phyloP scores from a whole-genome alignment of 2,113 vertebrate genomes.

The Otolemur garnettii region DNA sequence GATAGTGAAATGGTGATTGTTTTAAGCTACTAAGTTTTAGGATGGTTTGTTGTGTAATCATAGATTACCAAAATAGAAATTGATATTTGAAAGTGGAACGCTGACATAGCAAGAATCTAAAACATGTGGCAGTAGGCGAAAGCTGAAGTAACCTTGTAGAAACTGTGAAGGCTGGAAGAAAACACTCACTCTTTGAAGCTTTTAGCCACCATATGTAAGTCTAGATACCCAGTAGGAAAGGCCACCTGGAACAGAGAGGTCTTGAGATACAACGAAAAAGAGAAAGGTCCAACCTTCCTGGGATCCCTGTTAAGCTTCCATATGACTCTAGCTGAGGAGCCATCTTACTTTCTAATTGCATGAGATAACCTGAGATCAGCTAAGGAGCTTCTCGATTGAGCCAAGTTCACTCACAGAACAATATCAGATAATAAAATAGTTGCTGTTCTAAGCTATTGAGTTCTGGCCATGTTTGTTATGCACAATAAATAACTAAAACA shows the following conservation, averaged over 20 bases:
- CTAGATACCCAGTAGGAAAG: neutral
- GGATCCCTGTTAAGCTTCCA: neutral
- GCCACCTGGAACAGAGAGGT: neutral
- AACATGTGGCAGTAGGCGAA: neutral
- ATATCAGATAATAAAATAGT: neutral
- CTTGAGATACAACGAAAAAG: neutral
- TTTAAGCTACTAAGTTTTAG: neutral
- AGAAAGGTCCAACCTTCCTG: neutral
- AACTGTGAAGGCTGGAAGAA: neutral
- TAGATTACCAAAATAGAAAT: conserved; percentile 21
- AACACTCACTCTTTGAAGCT: neutral
- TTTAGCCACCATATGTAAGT: neutral
- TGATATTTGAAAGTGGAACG: neutral
- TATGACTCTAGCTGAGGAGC: neutral
- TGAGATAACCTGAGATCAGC: neutral
- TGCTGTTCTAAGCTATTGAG: neutral
- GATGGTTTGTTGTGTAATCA: neutral
- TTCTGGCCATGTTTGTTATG: neutral
- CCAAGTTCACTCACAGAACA: neutral
- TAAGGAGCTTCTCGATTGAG: neutral
- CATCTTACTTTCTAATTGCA: neutral
- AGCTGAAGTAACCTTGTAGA: neutral
- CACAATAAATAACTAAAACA: neutral
- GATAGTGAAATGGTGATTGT: neutral
- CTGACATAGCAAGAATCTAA: neutral